Evolutionary conservation across 2,888 invertebrate species (phyloP), one percentile per base, ranked within the genome.

Genomic region (Thumatha senex): DNA sequence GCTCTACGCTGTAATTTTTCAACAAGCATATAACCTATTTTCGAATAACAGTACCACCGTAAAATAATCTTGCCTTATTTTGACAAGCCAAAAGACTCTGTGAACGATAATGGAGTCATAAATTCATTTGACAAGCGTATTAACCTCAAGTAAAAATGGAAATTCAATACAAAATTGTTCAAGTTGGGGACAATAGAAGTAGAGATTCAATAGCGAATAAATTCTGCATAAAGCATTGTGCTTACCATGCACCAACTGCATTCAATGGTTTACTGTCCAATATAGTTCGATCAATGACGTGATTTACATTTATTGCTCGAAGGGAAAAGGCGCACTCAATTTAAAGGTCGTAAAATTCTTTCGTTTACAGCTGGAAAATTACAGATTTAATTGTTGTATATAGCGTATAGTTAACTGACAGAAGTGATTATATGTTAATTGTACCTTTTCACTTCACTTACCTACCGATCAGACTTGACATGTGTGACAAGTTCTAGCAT

Each of bases 281-380:
- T 31, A 11, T 77, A 82, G 79, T 78, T 80, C 76, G 74, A 71
- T 80, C 82, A 81, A 83, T 83, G 76, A 76, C 78, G 80, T 84
- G 82, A 86, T 86, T 86, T 84, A 86, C 84, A 84, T 84, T 86
- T 82, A 85, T 82, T 74, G 77, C 72, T 61, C 72, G 42, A 54
- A 66, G 65, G 67, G 54, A 69, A 79, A 79, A 76, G 76, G 72
- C 68, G 72, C 66, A 72, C 72, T 75, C 72, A 65, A 77, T 80
- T 76, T 78, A 67, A 76, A 76, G 76, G 61, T 70, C 67, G 70
- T 66, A 65, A 48, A 66, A 67, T 50, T 60, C 54, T 46, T 35
- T 58, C 57, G 49, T 53, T 59, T 59, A 51, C 51, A 56, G 52
- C 47, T 40, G 45, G 31, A 11, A 31, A 8, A 7, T 2, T 31